These are phyloP conservation scores for Coccyzus lansbergi DNA, from an alignment of 2,797 vertebrate species.

Conservation along the genomic window DNA sequence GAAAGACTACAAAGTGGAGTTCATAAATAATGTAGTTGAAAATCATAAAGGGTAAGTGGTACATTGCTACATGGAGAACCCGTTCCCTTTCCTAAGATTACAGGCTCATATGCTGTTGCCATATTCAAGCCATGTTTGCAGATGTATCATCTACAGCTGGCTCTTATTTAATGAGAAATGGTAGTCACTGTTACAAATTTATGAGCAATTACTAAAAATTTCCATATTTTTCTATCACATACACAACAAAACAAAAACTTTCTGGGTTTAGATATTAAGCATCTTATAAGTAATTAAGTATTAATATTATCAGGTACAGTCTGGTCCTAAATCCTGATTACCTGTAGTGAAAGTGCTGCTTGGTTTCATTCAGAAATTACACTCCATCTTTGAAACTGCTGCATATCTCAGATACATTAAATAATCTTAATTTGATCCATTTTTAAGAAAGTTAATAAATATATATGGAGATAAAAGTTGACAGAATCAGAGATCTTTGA, in stretches of 20 bases:
- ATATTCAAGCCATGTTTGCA: neutral
- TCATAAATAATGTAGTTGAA: neutral
- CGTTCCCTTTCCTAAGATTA: neutral
- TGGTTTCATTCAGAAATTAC: neutral
- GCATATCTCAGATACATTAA: neutral
- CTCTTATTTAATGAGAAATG: neutral
- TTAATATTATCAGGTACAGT: neutral
- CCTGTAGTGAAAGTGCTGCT: neutral
- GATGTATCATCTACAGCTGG: neutral
- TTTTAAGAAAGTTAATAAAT: neutral
- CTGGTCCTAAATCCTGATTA: neutral
- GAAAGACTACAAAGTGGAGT: neutral
- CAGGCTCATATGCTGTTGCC: neutral
- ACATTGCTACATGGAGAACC: neutral
- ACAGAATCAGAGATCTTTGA: neutral
- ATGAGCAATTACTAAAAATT: neutral
- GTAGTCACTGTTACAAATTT: neutral
- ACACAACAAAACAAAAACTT: neutral
- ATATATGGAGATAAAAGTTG: neutral
- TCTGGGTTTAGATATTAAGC: neutral
- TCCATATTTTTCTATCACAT: neutral
- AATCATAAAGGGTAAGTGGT: neutral
- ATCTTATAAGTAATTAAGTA: neutral
- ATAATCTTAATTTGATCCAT: neutral
- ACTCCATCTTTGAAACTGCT: neutral